Evolutionary conservation across 2,113 vertebrate species (phyloP).

Genomic region (Tyto alba): DNA sequence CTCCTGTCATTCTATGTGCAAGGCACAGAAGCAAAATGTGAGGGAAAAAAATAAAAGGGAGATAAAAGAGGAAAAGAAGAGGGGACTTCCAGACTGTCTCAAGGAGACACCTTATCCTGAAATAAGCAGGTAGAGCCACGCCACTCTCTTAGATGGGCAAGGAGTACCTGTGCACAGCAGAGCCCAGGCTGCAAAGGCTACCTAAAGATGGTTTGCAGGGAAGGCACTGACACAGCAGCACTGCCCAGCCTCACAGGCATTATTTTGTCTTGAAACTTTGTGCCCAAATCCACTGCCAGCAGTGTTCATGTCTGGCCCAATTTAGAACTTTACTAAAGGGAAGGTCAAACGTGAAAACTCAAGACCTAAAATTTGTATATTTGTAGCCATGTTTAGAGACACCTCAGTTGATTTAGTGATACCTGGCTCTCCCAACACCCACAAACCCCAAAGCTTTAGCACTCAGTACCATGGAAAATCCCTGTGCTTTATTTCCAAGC

Average conservation of each 20-base stretch:
- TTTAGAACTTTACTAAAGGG: neutral
- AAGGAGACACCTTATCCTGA: neutral
- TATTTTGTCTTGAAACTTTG: accelerated
- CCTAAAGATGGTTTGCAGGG: neutral
- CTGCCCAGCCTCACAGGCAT: neutral
- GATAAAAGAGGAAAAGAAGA: neutral
- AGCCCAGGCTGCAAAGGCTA: neutral
- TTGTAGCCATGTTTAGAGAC: neutral
- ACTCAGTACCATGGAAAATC: neutral
- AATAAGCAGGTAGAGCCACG: accelerated
- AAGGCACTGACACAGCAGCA: neutral
- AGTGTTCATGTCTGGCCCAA: neutral
- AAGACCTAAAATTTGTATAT: neutral
- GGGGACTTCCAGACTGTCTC: neutral
- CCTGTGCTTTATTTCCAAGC: neutral
- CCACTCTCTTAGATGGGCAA: neutral
- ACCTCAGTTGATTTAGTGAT: neutral
- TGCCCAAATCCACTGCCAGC: neutral
- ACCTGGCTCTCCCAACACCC: neutral
- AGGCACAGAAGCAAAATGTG: neutral
- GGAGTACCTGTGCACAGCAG: neutral
- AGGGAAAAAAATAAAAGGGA: neutral
- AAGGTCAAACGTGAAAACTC: neutral
- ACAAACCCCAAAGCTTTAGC: neutral
- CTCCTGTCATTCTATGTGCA: neutral